phyloP scores from a whole-genome alignment of 2,797 vertebrate species.

The Protosalanx chinensis region DNA sequence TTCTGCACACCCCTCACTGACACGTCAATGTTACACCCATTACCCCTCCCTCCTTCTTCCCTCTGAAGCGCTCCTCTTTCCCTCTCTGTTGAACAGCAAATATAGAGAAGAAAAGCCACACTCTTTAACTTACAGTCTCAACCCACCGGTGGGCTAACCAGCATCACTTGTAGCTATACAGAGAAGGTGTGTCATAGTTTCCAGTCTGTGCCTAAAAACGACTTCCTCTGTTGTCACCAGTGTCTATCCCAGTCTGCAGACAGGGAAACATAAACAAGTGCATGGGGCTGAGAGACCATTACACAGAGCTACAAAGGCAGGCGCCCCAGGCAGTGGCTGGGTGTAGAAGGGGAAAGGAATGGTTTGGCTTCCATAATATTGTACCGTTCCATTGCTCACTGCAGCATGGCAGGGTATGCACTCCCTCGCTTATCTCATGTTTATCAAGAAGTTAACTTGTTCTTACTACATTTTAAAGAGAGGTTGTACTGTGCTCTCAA shows the following conservation, averaged over 20 bases:
- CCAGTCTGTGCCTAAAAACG: conserved; percentile 12
- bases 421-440: background rate
- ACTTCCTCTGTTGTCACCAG: conserved; percentile 26
- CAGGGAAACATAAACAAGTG: conserved; percentile 25
- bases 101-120: conserved; percentile 38
- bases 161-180: conserved; percentile 42
- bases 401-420: background rate
- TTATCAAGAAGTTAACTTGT: background rate
- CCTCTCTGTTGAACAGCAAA: conserved; percentile 33
- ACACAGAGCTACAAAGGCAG: background rate
- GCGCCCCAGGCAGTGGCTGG: background rate
- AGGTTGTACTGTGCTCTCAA: background rate
- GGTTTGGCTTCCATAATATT: background rate
- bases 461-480: background rate
- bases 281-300: conserved; percentile 14
- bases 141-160: background rate
- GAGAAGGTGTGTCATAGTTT: conserved; percentile 16
- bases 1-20: conserved; percentile 58
- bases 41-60: conserved; percentile 61
- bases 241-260: conserved; percentile 11
- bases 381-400: background rate
- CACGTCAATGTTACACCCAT: conserved; percentile 63
- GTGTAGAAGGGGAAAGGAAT: background rate
- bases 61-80: conserved; percentile 11
- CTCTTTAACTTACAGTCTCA: conserved; percentile 30